phyloP scores from a whole-genome alignment of 2,797 vertebrate species.

The Pseudochirops corinnae region DNA sequence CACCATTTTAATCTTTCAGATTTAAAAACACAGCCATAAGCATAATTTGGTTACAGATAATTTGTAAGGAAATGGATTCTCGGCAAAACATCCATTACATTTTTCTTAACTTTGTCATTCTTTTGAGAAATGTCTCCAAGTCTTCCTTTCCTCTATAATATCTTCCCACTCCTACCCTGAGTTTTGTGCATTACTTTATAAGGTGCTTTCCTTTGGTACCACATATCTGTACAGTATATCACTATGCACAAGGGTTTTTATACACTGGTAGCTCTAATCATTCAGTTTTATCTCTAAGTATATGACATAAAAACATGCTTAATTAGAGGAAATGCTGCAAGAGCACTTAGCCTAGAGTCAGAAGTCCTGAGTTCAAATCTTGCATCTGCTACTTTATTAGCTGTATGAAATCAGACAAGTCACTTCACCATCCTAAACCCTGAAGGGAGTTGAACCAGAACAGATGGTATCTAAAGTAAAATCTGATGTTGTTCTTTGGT shows the following conservation, averaged over 20 bases:
- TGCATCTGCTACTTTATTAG: background rate
- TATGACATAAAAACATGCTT: background rate
- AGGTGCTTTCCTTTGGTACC: background rate
- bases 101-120: constrained; percentile 22
- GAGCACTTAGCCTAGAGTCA: background rate
- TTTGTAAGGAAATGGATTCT: constrained; percentile 48
- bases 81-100: constrained; percentile 18
- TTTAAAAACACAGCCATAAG: constrained; percentile 42
- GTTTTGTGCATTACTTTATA: background rate
- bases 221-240: background rate
- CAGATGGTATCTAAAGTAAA: background rate
- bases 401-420: background rate
- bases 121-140: background rate
- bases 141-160: background rate
- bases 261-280: background rate
- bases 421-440: background rate
- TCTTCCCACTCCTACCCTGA: background rate
- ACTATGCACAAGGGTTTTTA: background rate
- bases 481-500: background rate
- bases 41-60: constrained; percentile 46
- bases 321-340: background rate
- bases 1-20: constrained; percentile 56
- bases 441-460: background rate
- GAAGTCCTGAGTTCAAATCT: background rate
- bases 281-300: no score